phyloP scores from a whole-genome alignment of 1,140 invertebrate species.

The Phortica variegata region DNA sequence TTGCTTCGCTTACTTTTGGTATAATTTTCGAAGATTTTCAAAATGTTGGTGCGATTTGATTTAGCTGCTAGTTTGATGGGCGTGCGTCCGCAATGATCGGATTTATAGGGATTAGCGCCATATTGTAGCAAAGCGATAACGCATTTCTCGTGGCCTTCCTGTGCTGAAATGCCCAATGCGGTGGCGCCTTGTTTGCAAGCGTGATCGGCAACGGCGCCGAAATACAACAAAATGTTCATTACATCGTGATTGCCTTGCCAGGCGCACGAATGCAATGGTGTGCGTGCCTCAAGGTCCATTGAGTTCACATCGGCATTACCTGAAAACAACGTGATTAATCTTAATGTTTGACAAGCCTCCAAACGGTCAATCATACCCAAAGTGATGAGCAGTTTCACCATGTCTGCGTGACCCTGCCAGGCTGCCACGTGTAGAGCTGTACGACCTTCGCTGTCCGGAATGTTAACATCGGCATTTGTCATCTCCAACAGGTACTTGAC shows the following conservation, averaged over 20 bases:
- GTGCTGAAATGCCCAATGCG: conserved; percentile 80
- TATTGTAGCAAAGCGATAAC: conserved; percentile 82
- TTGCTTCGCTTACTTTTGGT: conserved; percentile 45
- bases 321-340: conserved; percentile 9
- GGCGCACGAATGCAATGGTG: conserved; percentile 89
- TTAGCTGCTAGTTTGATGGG: conserved; percentile 63
- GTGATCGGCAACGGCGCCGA: conserved; percentile 80
- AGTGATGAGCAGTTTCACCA: conserved; percentile 82
- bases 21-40: conserved; percentile 55
- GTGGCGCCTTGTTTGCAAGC: conserved; percentile 94
- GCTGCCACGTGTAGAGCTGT: conserved; percentile 90
- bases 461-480: conserved; percentile 80
- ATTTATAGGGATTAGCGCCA: conserved; percentile 89
- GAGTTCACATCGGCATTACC: conserved; percentile 83
- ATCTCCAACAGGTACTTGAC: conserved; percentile 78
- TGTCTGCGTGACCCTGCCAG: conserved; percentile 79
- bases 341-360: background rate
- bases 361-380: conserved; percentile 54
- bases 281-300: conserved; percentile 84
- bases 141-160: conserved; percentile 90
- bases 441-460: conserved; percentile 85
- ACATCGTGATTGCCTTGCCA: conserved; percentile 90
- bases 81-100: conserved; percentile 81
- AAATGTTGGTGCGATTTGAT: conserved; percentile 58
- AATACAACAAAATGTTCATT: conserved; percentile 77